Base-by-base conservation (phyloP, 2,888 invertebrate genomes). In the Hydroisotoma schaefferi region DNA sequence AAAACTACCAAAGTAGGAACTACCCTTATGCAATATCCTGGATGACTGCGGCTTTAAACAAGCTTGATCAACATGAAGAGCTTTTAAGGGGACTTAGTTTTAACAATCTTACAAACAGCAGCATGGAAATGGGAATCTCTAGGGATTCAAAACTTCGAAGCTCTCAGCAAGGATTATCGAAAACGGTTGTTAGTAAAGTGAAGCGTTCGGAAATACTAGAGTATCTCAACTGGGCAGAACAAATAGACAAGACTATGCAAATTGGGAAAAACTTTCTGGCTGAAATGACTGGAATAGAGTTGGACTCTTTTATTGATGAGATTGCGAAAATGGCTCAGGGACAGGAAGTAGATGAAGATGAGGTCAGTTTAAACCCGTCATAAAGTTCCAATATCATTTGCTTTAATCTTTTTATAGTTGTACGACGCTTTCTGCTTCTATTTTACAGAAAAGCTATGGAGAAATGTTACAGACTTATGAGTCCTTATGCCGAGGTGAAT, bases 1-100 rank as follows among this genome's bases (percentile, higher is more conserved):
- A 92, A 69, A 86, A 94, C 2, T 99, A 98, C 80, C 90, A 90
- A 74, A 87, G 88, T 71, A 88, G 87, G 29, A 95, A 98, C 78
- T 92, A 85, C 77, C 89, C 88, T 74, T 95, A 97, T 77, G 90
- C 94, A 0, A 83, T 90, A 1, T 80, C 90, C 51, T 99, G 98
- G 98, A 95, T 98, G 94, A 83, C 84, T 68, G 93, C 94, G 77
- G 90, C 97, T 0, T 82, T 93, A 75, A 80, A 83, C 43, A 85
- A 90, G 65, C 82, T 86, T 67, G 82, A 84, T 52, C 82, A 83
- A 26, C 38, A 57, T 23, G 43, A 12, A 40, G 26, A 18, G 4
- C 43, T 10, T 10, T 15, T 33, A 33, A 33, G 8, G 33, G 15
- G 33, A 10, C 15, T 33, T 33, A 33, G 15, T 15, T 33, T 10